A percentile compares a stretch with the other conserved stretches of the same genome.
Evolutionary conservation across 2,888 invertebrate species (phyloP).

Genomic region (Falcaria lacertinaria): DNA sequence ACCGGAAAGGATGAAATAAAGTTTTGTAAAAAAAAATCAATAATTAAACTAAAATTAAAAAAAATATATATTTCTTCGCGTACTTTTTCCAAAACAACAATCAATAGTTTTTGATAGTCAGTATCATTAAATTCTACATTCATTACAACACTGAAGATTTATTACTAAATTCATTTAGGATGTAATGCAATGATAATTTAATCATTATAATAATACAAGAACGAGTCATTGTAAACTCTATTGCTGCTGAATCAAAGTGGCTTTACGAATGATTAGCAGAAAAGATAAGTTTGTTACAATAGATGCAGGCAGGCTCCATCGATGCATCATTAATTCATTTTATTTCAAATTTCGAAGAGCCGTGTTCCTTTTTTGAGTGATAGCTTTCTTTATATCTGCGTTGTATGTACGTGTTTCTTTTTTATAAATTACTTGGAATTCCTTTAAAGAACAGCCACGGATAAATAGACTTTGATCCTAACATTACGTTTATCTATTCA

Average conservation of each 20-base stretch:
- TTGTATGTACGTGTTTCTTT: constrained; percentile 15
- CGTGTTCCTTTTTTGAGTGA: constrained; percentile 29
- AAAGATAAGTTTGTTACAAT: constrained; percentile 3
- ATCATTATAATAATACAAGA: neutral
- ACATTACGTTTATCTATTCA: neutral
- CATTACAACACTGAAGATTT: neutral
- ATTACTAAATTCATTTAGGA: constrained; percentile 1
- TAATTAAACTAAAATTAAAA: too few relatives aligned
- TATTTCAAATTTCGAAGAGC: constrained; percentile 37
- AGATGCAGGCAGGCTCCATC: constrained; percentile 10
- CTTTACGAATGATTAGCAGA: neutral
- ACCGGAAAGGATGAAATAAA: too few relatives aligned
- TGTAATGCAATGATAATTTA: neutral
- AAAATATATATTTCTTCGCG: neutral
- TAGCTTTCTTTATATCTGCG: constrained; percentile 26
- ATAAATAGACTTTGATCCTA: too few relatives aligned
- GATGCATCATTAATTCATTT: constrained; percentile 48
- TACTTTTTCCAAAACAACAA: neutral
- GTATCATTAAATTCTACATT: neutral
- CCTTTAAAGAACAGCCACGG: too few relatives aligned
- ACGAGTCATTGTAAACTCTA: neutral
- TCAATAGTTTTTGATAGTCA: neutral
- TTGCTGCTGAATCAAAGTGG: neutral
- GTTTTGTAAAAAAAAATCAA: too few relatives aligned
- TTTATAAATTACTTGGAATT: constrained; percentile 8